A percentile compares a stretch with the other conserved stretches of the same genome.
Evolutionary conservation across 2,888 invertebrate genomes (phyloP).

Genomic region (Trachelus iudaicus): DNA sequence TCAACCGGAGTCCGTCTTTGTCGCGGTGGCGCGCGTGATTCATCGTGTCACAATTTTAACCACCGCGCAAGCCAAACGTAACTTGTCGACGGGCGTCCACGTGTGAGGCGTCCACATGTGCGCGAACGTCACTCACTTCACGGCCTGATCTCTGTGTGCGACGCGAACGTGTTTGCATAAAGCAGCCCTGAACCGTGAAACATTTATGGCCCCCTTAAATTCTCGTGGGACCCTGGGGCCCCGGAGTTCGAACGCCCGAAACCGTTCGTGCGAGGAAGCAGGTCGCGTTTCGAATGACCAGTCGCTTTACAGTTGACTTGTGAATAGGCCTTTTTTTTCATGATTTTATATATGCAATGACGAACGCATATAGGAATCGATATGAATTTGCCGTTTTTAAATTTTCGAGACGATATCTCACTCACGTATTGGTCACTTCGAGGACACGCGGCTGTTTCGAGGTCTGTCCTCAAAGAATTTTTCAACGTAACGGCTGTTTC

Average conservation of each 20-base stretch:
- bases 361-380: no score
- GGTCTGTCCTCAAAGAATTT: no score
- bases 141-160: not conserved
- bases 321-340: not conserved
- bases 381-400: no score
- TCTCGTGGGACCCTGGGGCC: constrained; percentile 12
- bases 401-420: no score
- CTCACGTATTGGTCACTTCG: no score
- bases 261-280: not conserved
- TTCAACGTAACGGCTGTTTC: no score
- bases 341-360: no score
- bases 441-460: no score
- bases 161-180: constrained; percentile 5
- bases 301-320: not conserved
- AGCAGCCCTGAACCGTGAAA: constrained; percentile 19
- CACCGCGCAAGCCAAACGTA: not conserved
- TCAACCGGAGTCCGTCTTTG: not conserved
- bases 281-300: not conserved
- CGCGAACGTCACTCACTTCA: not conserved
- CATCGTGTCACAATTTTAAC: constrained; percentile 4
- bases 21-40: constrained; percentile 1
- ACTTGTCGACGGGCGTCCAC: constrained; percentile 2
- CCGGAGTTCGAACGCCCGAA: not conserved
- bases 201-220: constrained; percentile 21
- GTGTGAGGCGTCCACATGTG: not conserved